Evolutionary conservation across 2,797 vertebrate genomes (phyloP).

Genomic region (Mormyrus proboscirostris): DNA sequence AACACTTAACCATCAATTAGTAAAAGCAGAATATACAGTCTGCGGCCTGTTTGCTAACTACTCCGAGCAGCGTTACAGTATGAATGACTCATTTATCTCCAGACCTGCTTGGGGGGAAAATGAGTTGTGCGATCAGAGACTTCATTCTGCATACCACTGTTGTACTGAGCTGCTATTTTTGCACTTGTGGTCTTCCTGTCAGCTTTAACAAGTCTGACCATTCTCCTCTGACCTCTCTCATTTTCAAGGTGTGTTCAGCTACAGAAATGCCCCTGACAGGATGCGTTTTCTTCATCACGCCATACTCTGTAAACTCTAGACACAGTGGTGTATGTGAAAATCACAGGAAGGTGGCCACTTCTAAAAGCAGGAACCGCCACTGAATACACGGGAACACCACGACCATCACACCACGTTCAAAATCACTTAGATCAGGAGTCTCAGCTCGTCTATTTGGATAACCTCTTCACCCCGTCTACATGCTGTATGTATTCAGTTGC

Average conservation of each 20-base stretch:
- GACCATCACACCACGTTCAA: neutral
- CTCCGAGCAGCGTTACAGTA: neutral
- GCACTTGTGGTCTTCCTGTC: neutral
- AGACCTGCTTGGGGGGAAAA: neutral
- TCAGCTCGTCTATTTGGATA: neutral
- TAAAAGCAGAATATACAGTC: neutral
- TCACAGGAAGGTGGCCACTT: neutral
- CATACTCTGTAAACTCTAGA: neutral
- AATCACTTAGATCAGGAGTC: neutral
- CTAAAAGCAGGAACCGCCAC: neutral
- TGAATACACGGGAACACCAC: neutral
- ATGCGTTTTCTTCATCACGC: neutral
- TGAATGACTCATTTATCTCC: neutral
- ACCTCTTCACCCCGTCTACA: neutral
- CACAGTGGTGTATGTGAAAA: neutral
- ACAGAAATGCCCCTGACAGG: neutral
- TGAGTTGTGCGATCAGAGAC: neutral
- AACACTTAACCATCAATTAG: neutral
- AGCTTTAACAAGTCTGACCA: neutral
- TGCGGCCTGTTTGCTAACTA: neutral
- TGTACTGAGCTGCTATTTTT: neutral
- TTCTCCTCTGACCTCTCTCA: neutral
- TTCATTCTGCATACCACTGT: neutral
- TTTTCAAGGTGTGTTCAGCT: neutral
- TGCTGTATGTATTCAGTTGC: neutral